phyloP scores from a whole-genome alignment of 2,797 vertebrate genomes.

The Sebastiscus albofasciatus region DNA sequence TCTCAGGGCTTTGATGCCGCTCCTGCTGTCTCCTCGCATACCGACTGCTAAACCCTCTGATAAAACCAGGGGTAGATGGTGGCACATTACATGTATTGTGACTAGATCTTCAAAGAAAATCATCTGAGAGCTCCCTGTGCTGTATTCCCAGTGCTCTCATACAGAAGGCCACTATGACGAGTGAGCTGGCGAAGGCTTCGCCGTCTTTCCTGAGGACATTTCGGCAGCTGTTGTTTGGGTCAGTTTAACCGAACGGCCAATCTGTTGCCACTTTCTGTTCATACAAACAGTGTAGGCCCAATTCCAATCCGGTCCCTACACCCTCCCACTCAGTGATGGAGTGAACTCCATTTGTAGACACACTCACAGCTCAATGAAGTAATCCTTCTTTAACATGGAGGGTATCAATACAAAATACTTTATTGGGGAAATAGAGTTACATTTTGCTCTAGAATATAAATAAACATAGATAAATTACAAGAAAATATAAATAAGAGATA shows the following conservation, averaged over 20 bases:
- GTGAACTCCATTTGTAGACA: too few species aligned
- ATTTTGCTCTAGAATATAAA: too few species aligned
- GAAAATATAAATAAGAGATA: too few species aligned
- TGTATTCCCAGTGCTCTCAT: neutral
- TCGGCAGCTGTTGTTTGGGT: conserved; percentile 62
- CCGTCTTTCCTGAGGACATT: conserved; percentile 31
- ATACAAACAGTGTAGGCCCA: too few species aligned
- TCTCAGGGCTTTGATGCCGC: conserved; percentile 28
- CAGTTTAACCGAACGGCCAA: conserved; percentile 48
- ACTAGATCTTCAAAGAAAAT: conserved; percentile 24
- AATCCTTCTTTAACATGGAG: too few species aligned
- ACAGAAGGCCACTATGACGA: neutral
- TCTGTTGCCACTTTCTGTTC: conserved; percentile 23
- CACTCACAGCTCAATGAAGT: too few species aligned
- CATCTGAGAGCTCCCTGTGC: neutral
- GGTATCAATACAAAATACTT: too few species aligned
- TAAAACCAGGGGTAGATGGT: neutral
- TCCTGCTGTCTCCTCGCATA: conserved; percentile 29
- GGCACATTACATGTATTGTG: conserved; percentile 1
- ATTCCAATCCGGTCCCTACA: too few species aligned
- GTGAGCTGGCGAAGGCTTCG: conserved; percentile 11
- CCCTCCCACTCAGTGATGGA: too few species aligned
- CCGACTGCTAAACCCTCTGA: conserved; percentile 14
- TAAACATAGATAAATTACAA: too few species aligned
- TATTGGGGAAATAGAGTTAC: too few species aligned